phyloP scores from a whole-genome alignment of 2,113 vertebrate genomes.

The Danionella cerebrum region DNA sequence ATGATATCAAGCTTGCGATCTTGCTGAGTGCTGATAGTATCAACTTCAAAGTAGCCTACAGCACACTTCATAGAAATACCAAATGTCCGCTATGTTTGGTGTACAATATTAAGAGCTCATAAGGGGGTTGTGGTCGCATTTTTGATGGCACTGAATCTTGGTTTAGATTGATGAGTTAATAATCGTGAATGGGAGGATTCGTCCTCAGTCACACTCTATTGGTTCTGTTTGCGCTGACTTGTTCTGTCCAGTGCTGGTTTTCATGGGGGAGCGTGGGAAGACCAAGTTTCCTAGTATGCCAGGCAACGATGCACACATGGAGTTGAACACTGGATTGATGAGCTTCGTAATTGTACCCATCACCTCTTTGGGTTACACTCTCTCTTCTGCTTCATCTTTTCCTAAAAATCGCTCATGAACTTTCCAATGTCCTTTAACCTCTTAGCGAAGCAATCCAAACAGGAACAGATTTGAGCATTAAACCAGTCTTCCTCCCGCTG shows the following conservation, averaged over 20 bases:
- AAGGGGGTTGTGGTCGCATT: background rate
- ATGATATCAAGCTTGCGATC: background rate
- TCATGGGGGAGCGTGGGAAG: slow-evolving; percentile 23
- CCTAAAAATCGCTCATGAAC: slow-evolving; percentile 3
- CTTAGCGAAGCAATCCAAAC: background rate
- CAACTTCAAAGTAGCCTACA: background rate
- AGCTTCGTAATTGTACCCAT: slow-evolving; percentile 21
- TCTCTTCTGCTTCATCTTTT: background rate
- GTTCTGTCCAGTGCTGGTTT: background rate
- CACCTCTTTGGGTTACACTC: slow-evolving; percentile 2
- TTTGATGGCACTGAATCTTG: background rate
- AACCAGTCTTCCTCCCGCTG: slow-evolving; percentile 6
- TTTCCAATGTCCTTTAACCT: slow-evolving; percentile 8
- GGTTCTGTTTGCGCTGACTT: slow-evolving; percentile 19
- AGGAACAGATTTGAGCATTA: background rate
- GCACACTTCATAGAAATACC: background rate
- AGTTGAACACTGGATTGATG: slow-evolving; percentile 33
- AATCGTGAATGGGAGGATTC: slow-evolving; percentile 28
- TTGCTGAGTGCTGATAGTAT: background rate
- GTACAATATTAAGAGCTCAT: background rate
- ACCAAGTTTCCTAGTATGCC: slow-evolving; percentile 8
- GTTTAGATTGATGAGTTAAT: slow-evolving; percentile 34
- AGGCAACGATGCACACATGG: background rate
- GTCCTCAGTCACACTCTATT: slow-evolving; percentile 29
- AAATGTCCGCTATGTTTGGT: background rate